These are phyloP conservation scores for Oreochromis mossambicus DNA, from an alignment of 2,797 vertebrate species.

Conservation along the genomic window DNA sequence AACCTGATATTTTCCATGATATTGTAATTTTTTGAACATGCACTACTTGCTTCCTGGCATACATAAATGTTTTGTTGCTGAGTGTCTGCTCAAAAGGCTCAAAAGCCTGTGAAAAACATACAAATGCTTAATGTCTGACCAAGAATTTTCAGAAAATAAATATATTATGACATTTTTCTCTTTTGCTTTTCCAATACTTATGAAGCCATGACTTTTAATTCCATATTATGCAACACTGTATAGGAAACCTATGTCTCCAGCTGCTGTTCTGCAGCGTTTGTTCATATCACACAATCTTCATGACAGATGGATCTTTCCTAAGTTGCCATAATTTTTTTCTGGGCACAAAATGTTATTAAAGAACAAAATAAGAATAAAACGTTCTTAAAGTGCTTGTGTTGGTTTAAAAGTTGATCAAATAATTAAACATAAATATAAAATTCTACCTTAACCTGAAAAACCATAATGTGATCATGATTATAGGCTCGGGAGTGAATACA, in stretches of 20 bases:
- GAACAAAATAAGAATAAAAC: not conserved
- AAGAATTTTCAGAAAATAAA: not conserved
- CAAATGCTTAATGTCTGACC: not conserved
- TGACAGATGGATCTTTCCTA: not conserved
- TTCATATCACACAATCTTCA: not conserved
- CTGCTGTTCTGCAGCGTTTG: not conserved
- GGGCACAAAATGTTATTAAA: not conserved
- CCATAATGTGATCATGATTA: not conserved
- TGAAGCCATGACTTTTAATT: not conserved
- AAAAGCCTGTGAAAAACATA: not conserved
- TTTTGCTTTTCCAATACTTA: not conserved
- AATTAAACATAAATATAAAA: not conserved
- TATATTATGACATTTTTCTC: not conserved
- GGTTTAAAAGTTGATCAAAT: not conserved
- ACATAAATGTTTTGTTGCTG: not conserved
- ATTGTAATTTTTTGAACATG: not conserved
- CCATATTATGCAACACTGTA: not conserved
- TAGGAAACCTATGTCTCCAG: not conserved
- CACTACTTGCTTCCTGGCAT: not conserved
- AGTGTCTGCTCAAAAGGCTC: not conserved
- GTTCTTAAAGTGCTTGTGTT: not conserved
- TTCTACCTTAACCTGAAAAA: not conserved
- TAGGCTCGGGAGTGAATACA: not conserved
- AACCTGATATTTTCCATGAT: not conserved
- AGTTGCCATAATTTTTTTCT: not conserved